Evolutionary conservation across 2,888 invertebrate species (phyloP), one percentile per base, ranked within the genome.

Genomic region (Ferrisia virgata): DNA sequence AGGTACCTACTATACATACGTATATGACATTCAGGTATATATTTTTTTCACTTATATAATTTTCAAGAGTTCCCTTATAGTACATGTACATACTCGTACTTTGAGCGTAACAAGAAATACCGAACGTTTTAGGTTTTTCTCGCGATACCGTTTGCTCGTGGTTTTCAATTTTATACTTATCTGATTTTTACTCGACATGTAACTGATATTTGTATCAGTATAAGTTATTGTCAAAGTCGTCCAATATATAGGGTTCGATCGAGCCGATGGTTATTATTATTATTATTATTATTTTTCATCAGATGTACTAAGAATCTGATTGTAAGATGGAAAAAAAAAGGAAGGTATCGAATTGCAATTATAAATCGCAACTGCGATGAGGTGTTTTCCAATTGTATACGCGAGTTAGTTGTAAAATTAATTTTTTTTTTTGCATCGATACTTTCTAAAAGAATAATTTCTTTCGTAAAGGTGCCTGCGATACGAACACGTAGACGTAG

Each of bases 191-290:
- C 36, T 76, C 36, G n/a, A 39, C 81, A 53, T 64, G 82, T 82
- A 82, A 82, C 58, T 82, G 82, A 82, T 82, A 82, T 82, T 82
- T 82, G 40, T 82, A 82, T 82, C 82, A 64, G 47, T 53, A 25
- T n/a, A n/a, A n/a, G n/a, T n/a, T n/a, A n/a, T n/a, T n/a, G n/a
- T n/a, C n/a, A 33, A 78, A 36, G 22, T 25, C 18, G 22, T 22
- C 15, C 43, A 22, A 79, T n/a, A n/a, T n/a, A 43, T 22, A 40
- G 39, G 40, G 39, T 79, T 43, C 79, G 28, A 25, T 11, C 11
- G 39, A 28, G 15, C 15, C 28, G 31, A 28, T 64, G 15, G 6
- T 53, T n/a, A 53, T 53, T 53, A n/a, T 53, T 15, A 53, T n/a
- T 8, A 53, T 5, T 39, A 4, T 8, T 9, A 18, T 33, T 11